Conservation (phyloP, 2,797 vertebrate genomes). For the Xiphorhynchus erythropygius region DNA sequence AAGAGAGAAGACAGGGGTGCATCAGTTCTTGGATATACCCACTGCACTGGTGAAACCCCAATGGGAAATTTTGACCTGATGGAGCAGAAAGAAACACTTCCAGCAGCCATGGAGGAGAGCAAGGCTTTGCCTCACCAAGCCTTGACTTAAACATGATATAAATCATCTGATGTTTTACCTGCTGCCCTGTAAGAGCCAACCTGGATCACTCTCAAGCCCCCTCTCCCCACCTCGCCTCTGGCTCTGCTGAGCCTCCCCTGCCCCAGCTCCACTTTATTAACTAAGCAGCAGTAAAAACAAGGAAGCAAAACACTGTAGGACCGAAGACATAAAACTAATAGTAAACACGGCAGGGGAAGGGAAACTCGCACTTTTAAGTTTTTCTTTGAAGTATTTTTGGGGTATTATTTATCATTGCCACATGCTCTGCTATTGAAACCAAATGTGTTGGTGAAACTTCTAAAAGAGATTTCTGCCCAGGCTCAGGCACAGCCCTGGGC, state of each 20-base stretch:
- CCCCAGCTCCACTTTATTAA: constrained; percentile 61
- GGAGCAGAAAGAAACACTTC: not conserved
- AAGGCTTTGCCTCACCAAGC: not conserved
- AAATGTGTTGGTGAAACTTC: constrained; percentile 71
- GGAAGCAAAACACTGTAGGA: constrained; percentile 59
- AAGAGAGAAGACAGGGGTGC: not conserved
- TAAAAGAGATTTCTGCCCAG: constrained; percentile 39
- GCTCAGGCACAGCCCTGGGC: constrained; percentile 20
- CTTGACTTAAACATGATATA: not conserved
- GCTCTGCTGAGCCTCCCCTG: constrained; percentile 13
- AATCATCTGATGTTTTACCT: not conserved
- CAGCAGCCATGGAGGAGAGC: accelerated
- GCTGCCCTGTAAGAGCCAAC: not conserved
- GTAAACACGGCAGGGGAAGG: constrained; percentile 69
- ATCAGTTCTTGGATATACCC: not conserved
- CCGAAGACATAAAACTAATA: constrained; percentile 69
- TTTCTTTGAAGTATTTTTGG: constrained; percentile 78
- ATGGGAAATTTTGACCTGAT: not conserved
- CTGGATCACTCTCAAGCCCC: not conserved
- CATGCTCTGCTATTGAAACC: constrained; percentile 74
- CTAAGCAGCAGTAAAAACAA: constrained; percentile 72
- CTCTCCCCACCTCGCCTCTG: constrained; percentile 1
- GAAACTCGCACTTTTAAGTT: constrained; percentile 71
- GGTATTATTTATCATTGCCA: constrained; percentile 75
- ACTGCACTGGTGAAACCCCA: not conserved